These are phyloP conservation scores for Eumeta japonica DNA, from an alignment of 1,140 invertebrate species.

Conservation along the genomic window DNA sequence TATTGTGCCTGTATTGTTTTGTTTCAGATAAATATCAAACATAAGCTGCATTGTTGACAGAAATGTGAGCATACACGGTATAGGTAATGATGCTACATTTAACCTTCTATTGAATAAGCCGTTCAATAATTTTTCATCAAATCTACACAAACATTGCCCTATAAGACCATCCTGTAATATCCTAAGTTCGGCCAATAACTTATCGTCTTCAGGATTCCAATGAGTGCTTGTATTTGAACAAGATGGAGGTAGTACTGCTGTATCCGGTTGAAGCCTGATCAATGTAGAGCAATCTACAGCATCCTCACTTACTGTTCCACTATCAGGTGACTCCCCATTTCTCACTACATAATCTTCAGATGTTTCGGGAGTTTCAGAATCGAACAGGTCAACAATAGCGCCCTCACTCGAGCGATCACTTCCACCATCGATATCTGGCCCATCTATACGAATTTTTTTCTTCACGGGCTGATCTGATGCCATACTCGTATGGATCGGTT, in stretches of 20 bases:
- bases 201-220: conserved; percentile 40
- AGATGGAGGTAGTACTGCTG: conserved; percentile 32
- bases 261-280: conserved; percentile 29
- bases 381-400: conserved; percentile 41
- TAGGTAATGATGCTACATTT: conserved; percentile 69
- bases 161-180: conserved; percentile 65
- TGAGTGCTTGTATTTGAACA: conserved; percentile 30
- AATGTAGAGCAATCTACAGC: conserved; percentile 49
- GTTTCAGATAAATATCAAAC: conserved; percentile 81
- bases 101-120: conserved; percentile 69
- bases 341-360: conserved; percentile 35
- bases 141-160: conserved; percentile 75
- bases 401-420: conserved; percentile 55
- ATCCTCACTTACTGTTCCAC: conserved; percentile 52
- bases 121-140: conserved; percentile 66
- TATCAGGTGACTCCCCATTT: conserved; percentile 46
- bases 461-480: conserved; percentile 72
- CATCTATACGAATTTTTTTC: conserved; percentile 69
- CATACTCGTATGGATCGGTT: conserved; percentile 52
- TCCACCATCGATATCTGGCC: conserved; percentile 56
- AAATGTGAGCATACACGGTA: conserved; percentile 71
- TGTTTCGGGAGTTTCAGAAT: conserved; percentile 34
- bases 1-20: conserved; percentile 76
- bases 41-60: conserved; percentile 79
- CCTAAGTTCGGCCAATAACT: conserved; percentile 34